These are phyloP conservation scores for Sinocyclocheilus rhinocerous DNA, from an alignment of 2,113 vertebrate genomes.

Conservation along the genomic window DNA sequence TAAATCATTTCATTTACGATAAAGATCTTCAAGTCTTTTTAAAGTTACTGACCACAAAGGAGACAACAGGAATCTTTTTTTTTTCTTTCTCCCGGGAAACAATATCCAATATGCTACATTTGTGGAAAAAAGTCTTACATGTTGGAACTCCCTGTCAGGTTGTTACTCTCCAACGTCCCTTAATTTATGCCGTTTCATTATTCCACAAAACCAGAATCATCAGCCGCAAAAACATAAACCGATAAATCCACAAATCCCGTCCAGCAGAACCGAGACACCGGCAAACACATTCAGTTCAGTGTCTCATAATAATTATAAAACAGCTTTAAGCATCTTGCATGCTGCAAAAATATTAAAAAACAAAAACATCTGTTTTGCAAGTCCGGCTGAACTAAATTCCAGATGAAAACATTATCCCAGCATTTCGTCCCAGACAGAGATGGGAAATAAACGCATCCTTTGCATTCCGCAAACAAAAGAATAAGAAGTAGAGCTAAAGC, in stretches of 20 bases:
- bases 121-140: slow-evolving; percentile 1
- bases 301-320: not conserved
- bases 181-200: slow-evolving; percentile 37
- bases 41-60: not conserved
- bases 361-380: slow-evolving; percentile 3
- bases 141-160: not conserved
- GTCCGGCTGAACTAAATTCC: slow-evolving; percentile 17
- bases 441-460: slow-evolving; percentile 59
- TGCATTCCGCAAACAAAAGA: slow-evolving; percentile 34
- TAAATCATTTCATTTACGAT: not conserved
- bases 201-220: slow-evolving; percentile 4
- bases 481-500: not conserved
- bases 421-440: slow-evolving; percentile 51
- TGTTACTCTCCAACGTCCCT: slow-evolving; percentile 24
- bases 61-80: not conserved
- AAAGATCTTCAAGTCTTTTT: not conserved
- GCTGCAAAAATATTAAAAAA: not conserved
- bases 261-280: slow-evolving; percentile 15
- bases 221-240: not conserved
- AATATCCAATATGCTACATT: not conserved
- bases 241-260: slow-evolving; percentile 19
- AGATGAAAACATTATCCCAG: slow-evolving; percentile 52
- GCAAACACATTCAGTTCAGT: slow-evolving; percentile 2
- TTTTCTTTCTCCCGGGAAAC: not conserved
- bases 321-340: not conserved